Evolutionary conservation across 1,140 invertebrate genomes (phyloP).

Genomic region (Thaumetopoea pityocampa): DNA sequence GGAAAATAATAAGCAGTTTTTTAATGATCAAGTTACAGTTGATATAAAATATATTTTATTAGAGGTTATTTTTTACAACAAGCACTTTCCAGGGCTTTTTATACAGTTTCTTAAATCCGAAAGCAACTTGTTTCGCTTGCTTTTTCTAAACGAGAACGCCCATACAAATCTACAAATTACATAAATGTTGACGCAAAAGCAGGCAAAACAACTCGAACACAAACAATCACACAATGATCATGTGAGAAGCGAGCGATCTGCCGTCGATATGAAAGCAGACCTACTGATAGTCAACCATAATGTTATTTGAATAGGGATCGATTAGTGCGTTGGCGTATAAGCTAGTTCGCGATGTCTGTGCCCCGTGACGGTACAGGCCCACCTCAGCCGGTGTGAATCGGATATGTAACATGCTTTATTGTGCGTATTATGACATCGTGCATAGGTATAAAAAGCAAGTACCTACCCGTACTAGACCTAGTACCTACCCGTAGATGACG

Average conservation of each 20-base stretch:
- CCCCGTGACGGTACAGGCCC: constrained; percentile 28
- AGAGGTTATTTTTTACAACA: too few relatives aligned
- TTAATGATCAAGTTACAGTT: too few relatives aligned
- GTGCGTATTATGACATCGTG: constrained; percentile 31
- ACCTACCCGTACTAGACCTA: not conserved
- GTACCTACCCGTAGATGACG: too few relatives aligned
- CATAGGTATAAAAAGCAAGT: constrained; percentile 14
- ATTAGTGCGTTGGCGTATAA: constrained; percentile 44
- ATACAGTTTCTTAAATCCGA: too few relatives aligned
- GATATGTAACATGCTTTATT: constrained; percentile 43
- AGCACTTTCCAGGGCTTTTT: too few relatives aligned
- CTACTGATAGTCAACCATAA: constrained; percentile 53
- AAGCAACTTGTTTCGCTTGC: constrained; percentile 17
- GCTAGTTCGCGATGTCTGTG: constrained; percentile 46
- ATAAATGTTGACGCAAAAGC: constrained; percentile 47
- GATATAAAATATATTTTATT: too few relatives aligned
- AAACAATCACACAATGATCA: constrained; percentile 57
- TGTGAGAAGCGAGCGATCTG: constrained; percentile 68
- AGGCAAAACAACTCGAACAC: constrained; percentile 68
- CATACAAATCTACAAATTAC: constrained; percentile 5
- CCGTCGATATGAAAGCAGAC: constrained; percentile 63
- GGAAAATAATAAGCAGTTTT: too few relatives aligned
- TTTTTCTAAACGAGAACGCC: constrained; percentile 9
- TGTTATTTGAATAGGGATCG: constrained; percentile 35
- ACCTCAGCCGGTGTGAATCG: constrained; percentile 70